These are phyloP conservation scores for Meta bourneti DNA, from an alignment of 2,888 invertebrate genomes.

Conservation along the genomic window DNA sequence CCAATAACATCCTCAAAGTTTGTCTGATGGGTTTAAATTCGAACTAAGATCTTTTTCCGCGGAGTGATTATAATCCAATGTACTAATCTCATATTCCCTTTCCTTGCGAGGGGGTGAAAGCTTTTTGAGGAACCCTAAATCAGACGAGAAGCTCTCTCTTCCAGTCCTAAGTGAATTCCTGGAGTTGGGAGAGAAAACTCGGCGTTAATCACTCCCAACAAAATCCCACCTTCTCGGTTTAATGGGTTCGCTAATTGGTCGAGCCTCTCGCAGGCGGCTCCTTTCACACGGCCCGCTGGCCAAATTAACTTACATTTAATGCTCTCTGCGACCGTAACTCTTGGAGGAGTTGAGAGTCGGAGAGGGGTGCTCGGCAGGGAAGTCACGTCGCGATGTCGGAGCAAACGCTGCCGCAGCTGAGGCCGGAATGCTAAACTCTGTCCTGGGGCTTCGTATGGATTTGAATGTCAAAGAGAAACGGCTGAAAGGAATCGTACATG, in stretches of 20 bases:
- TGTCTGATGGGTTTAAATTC: neutral
- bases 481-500: neutral
- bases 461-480: neutral
- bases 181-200: no score
- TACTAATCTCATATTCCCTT: neutral
- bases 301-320: no score
- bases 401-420: neutral
- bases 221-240: neutral
- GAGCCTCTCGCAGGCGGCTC: neutral
- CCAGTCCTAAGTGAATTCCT: neutral
- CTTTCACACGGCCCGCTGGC: no score
- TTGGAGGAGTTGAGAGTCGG: no score
- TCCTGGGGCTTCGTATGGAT: neutral
- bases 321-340: no score
- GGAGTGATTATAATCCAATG: no score
- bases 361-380: neutral
- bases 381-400: neutral
- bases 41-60: no score
- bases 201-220: no score
- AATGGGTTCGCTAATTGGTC: neutral
- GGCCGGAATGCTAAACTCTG: no score
- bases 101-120: neutral
- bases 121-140: neutral
- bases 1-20: neutral
- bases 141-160: neutral